Evolutionary conservation across 2,113 vertebrate species (phyloP).

Genomic region (Odontesthes bonariensis): DNA sequence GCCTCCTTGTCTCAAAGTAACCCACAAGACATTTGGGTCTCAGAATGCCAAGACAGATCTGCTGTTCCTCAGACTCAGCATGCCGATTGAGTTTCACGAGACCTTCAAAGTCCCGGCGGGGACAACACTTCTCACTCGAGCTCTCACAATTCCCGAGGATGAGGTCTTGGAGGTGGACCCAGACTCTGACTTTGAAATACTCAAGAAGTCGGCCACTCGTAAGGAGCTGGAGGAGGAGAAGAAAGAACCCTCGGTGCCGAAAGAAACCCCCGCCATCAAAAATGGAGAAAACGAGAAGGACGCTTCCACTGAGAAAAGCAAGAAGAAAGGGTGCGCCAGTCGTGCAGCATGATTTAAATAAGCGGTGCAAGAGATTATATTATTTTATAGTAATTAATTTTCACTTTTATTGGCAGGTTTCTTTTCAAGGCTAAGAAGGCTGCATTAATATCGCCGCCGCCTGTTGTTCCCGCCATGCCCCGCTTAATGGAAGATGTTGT

Average conservation of each 20-base stretch:
- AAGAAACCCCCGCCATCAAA: conserved; percentile 77
- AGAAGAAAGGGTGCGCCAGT: conserved; percentile 86
- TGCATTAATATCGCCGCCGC: conserved; percentile 86
- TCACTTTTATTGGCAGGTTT: conserved; percentile 82
- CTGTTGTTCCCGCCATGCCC: conserved; percentile 86
- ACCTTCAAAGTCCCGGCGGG: conserved; percentile 88
- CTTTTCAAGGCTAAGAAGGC: conserved; percentile 94
- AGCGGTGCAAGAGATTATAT: background rate
- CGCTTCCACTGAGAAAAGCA: conserved; percentile 91
- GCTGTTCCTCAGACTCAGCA: conserved; percentile 90
- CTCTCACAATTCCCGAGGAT: conserved; percentile 87
- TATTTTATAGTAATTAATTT: background rate
- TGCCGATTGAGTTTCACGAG: conserved; percentile 94
- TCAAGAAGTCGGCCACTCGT: conserved; percentile 89
- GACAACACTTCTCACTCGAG: conserved; percentile 87
- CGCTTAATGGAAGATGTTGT: conserved; percentile 91
- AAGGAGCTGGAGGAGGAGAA: conserved; percentile 88
- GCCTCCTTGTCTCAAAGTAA: conserved; percentile 90
- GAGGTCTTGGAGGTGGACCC: conserved; percentile 89
- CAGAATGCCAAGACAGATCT: conserved; percentile 92
- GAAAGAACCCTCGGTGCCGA: conserved; percentile 85
- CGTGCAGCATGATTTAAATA: background rate
- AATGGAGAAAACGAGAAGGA: conserved; percentile 92
- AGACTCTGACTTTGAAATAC: conserved; percentile 90
- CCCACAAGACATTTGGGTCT: conserved; percentile 89